Percentiles rank a stretch among this genome's conserved stretches.
These are phyloP conservation scores for Helleia helle DNA, from an alignment of 2,888 invertebrate species.

Conservation along the genomic window DNA sequence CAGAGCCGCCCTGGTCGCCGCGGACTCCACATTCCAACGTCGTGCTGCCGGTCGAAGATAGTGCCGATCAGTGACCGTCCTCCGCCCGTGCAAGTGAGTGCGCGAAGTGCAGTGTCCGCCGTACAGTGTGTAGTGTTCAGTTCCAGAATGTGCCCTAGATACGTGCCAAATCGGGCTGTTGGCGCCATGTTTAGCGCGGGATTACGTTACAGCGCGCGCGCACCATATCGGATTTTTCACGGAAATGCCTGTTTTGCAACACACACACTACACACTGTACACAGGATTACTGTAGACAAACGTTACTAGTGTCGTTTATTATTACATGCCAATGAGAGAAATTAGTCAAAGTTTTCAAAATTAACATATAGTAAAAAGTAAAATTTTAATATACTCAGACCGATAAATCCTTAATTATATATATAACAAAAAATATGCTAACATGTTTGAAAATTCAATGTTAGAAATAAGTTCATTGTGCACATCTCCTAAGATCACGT, in stretches of 20 bases:
- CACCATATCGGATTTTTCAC: slow-evolving; percentile 13
- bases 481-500: too few relatives aligned
- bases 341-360: too few relatives aligned
- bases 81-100: slow-evolving; percentile 73
- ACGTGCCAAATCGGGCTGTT: slow-evolving; percentile 38
- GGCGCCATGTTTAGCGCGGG: slow-evolving; percentile 33
- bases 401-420: too few relatives aligned
- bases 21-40: slow-evolving; percentile 82
- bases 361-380: too few relatives aligned
- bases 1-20: slow-evolving; percentile 81
- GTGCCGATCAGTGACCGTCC: slow-evolving; percentile 63
- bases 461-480: too few relatives aligned
- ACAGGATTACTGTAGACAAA: slow-evolving; percentile 25
- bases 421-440: too few relatives aligned
- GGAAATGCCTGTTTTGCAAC: slow-evolving; percentile 14
- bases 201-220: slow-evolving; percentile 50
- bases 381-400: too few relatives aligned
- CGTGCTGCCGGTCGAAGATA: slow-evolving; percentile 64
- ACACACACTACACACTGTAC: slow-evolving; percentile 31
- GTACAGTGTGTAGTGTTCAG: slow-evolving; percentile 36
- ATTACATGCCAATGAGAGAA: too few relatives aligned
- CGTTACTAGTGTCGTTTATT: too few relatives aligned
- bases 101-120: slow-evolving; percentile 53
- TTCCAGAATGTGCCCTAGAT: slow-evolving; percentile 34
- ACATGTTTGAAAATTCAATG: too few relatives aligned